A percentile compares a stretch with the other conserved stretches of the same genome.
Evolutionary conservation across 2,113 vertebrate species (phyloP).

Genomic region (Tautogolabrus adspersus): DNA sequence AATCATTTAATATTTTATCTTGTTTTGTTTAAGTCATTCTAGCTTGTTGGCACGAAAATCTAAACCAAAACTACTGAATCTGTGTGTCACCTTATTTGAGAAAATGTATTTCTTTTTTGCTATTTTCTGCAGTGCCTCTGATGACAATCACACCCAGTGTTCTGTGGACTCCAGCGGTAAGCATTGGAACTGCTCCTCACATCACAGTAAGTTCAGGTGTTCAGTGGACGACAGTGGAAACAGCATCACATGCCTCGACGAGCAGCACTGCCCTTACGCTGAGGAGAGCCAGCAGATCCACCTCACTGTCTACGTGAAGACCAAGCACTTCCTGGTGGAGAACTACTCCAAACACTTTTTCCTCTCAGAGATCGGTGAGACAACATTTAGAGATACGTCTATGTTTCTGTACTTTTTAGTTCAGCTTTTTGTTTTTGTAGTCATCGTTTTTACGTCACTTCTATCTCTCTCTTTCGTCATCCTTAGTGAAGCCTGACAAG

Average conservation of each 20-base stretch:
- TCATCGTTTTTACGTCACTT: not conserved
- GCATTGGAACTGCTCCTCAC: constrained; percentile 64
- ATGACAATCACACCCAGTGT: constrained; percentile 13
- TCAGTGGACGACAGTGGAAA: constrained; percentile 26
- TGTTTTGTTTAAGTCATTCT: not conserved
- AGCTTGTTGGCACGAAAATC: not conserved
- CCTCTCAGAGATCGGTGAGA: constrained; percentile 75
- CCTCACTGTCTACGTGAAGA: constrained; percentile 51
- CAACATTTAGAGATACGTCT: not conserved
- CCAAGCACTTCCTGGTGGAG: constrained; percentile 62
- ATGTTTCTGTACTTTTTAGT: not conserved
- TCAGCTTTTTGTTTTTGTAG: not conserved
- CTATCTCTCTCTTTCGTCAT: not conserved
- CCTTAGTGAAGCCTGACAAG: constrained; percentile 78
- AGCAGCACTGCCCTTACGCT: constrained; percentile 65
- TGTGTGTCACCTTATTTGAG: not conserved
- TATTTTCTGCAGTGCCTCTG: constrained; percentile 15
- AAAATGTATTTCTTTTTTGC: not conserved
- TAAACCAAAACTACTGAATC: not conserved
- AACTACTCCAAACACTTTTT: constrained; percentile 57
- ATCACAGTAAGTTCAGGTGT: constrained; percentile 54
- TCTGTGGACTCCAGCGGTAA: constrained; percentile 33
- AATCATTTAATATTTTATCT: not conserved
- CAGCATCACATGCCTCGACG: constrained; percentile 59
- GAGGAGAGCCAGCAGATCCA: constrained; percentile 64